phyloP scores from a whole-genome alignment of 2,797 vertebrate genomes.

The Sparidentex hasta region DNA sequence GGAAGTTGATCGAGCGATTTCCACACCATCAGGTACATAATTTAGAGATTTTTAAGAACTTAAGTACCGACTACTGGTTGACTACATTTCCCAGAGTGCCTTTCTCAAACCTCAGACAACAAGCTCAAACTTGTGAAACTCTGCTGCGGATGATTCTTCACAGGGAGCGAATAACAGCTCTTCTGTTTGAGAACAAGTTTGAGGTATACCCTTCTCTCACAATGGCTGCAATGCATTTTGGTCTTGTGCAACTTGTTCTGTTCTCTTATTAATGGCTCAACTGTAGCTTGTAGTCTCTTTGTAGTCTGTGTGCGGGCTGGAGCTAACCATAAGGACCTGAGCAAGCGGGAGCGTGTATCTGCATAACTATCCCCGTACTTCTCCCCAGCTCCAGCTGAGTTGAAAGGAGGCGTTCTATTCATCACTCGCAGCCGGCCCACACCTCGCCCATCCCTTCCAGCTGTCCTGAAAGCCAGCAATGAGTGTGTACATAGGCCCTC shows the following conservation, averaged over 20 bases:
- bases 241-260: neutral
- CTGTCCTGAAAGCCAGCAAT: constrained; percentile 45
- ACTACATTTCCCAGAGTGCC: constrained; percentile 33
- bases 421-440: constrained; percentile 7
- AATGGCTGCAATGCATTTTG: neutral
- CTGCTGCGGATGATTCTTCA: constrained; percentile 3
- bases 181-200: neutral
- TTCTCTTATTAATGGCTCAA: constrained; percentile 2
- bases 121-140: neutral
- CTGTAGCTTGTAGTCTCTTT: neutral
- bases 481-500: constrained; percentile 35
- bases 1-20: constrained; percentile 12
- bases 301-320: neutral
- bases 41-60: neutral
- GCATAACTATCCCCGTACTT: constrained; percentile 20
- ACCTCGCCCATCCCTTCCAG: constrained; percentile 52
- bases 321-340: constrained; percentile 14
- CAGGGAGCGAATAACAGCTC: constrained; percentile 1
- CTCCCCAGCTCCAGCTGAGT: constrained; percentile 39
- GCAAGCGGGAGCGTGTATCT: constrained; percentile 1
- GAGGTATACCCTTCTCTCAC: neutral
- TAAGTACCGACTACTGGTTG: neutral
- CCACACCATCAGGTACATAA: neutral
- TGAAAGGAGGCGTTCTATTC: constrained; percentile 39
- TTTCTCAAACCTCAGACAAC: neutral